Conservation (phyloP, 2,888 invertebrate species). For the Pseudococcus jackbeardsleyi region DNA sequence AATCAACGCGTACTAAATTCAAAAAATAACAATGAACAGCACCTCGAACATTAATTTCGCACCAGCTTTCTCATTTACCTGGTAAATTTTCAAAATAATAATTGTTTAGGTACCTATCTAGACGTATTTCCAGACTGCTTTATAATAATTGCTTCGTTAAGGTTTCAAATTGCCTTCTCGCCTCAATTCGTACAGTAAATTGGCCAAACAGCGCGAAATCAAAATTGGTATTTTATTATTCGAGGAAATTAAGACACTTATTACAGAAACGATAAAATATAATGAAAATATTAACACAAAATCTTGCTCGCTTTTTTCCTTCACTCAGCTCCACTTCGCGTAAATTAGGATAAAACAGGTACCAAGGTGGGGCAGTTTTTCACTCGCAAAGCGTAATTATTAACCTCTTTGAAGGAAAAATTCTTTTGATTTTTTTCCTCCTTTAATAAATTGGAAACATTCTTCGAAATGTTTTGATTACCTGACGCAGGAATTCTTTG, state of each 20-base stretch:
- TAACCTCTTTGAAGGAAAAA: slow-evolving; percentile 11
- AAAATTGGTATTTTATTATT: slow-evolving; percentile 11
- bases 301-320: not conserved
- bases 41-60: too few relatives aligned
- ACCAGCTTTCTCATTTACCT: too few relatives aligned
- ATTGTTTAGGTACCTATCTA: too few relatives aligned
- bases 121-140: not conserved
- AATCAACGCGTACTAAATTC: too few relatives aligned
- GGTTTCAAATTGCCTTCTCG: not conserved
- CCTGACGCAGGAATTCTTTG: not conserved
- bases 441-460: slow-evolving; percentile 9
- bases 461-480: slow-evolving; percentile 7
- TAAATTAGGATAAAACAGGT: not conserved
- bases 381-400: slow-evolving; percentile 18
- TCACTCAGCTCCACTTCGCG: not conserved
- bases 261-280: slow-evolving; percentile 15
- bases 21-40: too few relatives aligned
- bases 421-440: slow-evolving; percentile 16
- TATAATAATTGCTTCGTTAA: not conserved
- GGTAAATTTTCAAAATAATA: too few relatives aligned
- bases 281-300: slow-evolving; percentile 5
- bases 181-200: not conserved
- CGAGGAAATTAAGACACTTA: slow-evolving; percentile 20
- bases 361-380: not conserved
- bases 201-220: not conserved